Conservation (phyloP, 2,888 invertebrate genomes). For the Lumbricus terrestris region DNA sequence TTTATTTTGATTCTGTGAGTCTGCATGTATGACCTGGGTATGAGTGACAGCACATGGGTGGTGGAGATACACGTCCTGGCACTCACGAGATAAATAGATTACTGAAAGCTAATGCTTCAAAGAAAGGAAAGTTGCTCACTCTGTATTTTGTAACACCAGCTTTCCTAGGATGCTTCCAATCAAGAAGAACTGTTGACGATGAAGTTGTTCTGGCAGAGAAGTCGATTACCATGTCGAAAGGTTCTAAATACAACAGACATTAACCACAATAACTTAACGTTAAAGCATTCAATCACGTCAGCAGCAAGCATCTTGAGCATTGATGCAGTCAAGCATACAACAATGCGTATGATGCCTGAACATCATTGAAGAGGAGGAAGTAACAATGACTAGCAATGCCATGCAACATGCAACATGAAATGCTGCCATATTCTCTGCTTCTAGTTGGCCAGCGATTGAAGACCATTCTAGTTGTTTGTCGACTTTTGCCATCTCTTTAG, state of each 20-base stretch:
- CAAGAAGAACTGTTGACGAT: constrained; percentile 44
- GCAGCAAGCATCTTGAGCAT: neutral
- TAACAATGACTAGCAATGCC: neutral
- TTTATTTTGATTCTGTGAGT: too few relatives aligned
- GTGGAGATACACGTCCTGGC: too few relatives aligned
- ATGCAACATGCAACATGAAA: too few relatives aligned
- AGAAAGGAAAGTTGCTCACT: constrained; percentile 46
- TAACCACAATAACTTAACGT: neutral
- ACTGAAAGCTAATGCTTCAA: too few relatives aligned
- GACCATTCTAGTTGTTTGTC: too few relatives aligned
- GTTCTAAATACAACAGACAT: neutral
- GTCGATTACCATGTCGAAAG: constrained; percentile 35
- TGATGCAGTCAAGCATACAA: neutral
- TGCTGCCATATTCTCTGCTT: too few relatives aligned
- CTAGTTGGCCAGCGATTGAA: too few relatives aligned
- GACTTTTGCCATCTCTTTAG: too few relatives aligned
- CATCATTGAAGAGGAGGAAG: neutral
- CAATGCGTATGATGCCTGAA: too few relatives aligned
- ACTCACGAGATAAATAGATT: too few relatives aligned
- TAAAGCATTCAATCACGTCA: neutral
- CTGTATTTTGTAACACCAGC: constrained; percentile 45
- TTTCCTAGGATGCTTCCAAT: constrained; percentile 52
- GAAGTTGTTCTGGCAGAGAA: constrained; percentile 33
- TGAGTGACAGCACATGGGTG: too few relatives aligned
- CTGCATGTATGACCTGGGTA: too few relatives aligned